These are phyloP conservation scores for Drosophila pandora DNA, from an alignment of 1,140 invertebrate genomes.

Conservation along the genomic window DNA sequence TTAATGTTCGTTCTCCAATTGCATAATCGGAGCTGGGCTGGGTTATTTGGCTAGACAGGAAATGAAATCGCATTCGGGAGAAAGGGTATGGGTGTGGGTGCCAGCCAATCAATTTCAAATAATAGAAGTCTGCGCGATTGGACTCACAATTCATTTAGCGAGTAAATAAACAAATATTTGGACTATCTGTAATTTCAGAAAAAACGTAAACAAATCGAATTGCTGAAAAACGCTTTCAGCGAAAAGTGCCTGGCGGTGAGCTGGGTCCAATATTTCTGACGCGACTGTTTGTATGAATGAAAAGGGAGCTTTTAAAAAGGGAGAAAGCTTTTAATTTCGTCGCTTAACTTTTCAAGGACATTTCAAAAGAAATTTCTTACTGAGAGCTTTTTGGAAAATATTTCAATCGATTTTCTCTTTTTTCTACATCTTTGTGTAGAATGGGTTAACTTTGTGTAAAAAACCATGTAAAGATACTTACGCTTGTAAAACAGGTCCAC, in stretches of 20 bases:
- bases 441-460: background rate
- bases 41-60: conserved; percentile 62
- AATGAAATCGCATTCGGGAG: conserved; percentile 47
- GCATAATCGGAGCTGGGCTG: conserved; percentile 64
- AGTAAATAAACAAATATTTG: conserved; percentile 53
- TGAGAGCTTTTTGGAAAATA: background rate
- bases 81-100: background rate
- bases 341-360: conserved; percentile 19
- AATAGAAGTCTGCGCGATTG: conserved; percentile 14
- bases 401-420: background rate
- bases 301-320: conserved; percentile 20
- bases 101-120: conserved; percentile 31
- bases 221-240: conserved; percentile 4
- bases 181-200: conserved; percentile 21
- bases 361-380: background rate
- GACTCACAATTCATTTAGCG: conserved; percentile 17
- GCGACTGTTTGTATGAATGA: conserved; percentile 12
- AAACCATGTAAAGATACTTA: background rate
- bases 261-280: background rate
- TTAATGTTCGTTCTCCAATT: conserved; percentile 30
- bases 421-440: too few species aligned
- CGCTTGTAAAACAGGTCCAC: background rate
- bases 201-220: conserved; percentile 35
- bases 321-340: background rate
- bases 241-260: background rate